These are phyloP conservation scores for Pollenia angustigena DNA, from an alignment of 2,888 invertebrate genomes.

Conservation along the genomic window DNA sequence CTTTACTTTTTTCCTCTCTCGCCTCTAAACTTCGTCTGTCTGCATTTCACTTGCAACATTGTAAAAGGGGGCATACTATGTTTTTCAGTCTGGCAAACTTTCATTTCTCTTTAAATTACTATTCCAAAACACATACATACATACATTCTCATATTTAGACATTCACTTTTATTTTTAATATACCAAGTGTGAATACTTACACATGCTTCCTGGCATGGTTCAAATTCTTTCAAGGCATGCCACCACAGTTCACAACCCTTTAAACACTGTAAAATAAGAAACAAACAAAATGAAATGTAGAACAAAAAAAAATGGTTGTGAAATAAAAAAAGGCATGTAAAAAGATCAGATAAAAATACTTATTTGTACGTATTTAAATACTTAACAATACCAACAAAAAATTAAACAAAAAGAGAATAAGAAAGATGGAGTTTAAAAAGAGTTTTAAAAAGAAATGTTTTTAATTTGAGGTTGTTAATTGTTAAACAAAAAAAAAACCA, in stretches of 20 bases:
- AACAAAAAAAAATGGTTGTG: background rate
- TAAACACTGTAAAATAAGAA: constrained; percentile 87
- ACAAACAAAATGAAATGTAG: constrained; percentile 4
- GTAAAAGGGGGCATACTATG: too few relatives aligned
- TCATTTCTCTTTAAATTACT: too few relatives aligned
- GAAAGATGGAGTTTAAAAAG: background rate
- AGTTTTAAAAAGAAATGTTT: constrained; percentile 43
- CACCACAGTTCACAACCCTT: constrained; percentile 92
- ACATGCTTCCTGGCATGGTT: constrained; percentile 91
- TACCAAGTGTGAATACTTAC: constrained; percentile 87
- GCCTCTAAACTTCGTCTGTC: too few relatives aligned
- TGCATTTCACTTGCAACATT: too few relatives aligned
- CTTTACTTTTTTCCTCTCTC: too few relatives aligned
- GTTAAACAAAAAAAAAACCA: constrained; percentile 30
- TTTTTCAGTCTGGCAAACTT: too few relatives aligned
- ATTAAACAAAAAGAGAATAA: constrained; percentile 6
- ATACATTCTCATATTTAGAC: too few relatives aligned
- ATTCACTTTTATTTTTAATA: background rate
- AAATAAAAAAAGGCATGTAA: constrained; percentile 36
- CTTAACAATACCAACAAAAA: constrained; percentile 28
- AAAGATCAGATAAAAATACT: constrained; percentile 38
- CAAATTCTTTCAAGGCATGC: constrained; percentile 87
- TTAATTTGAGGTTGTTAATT: constrained; percentile 64
- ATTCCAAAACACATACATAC: background rate
- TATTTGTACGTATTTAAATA: constrained; percentile 19